Evolutionary conservation across 2,888 invertebrate genomes (phyloP), one percentile per base, ranked within the genome.

Genomic region (Plebejus melissa): DNA sequence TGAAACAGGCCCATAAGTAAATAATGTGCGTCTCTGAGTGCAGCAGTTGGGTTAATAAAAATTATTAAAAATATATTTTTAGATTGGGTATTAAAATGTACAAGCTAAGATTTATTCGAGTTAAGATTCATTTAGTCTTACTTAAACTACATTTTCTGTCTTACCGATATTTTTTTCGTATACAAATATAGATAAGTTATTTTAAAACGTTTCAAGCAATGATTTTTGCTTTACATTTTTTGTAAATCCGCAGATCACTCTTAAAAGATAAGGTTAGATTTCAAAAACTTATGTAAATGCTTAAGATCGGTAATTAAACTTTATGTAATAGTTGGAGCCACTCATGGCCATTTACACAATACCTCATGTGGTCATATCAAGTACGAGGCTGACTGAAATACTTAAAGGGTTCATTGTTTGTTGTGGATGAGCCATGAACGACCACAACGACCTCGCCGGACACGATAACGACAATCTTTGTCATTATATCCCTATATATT

Each of bases 391-490:
- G 79, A 79, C 78, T 22, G 22, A 78, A 76, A 72, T 76, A 75
- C 69, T 74, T 71, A 75, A 74, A 76, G 41, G 76, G 75, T 76
- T 78, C 76, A 79, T 80, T 80, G 80, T 81, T 72, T 74, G 77
- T 74, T 69, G 74, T 46, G 76, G 75, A 77, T 76, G 75, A 57
- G 46, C 69, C 65, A 57, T 70, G 76, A 75, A 58, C 71, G 74
- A 77, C 77, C 78, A 71, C 78, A 74, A 75, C 50, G 38, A 46
- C 69, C 50, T 75, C 65, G 38, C 22, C 74, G 71, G 72, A 74
- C 76, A 76, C 74, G 76, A 74, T 75, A 72, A 70, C 70, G 41
- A 38, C 41, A 41, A 38, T 70, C 70, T 22, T 70, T 41, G 70
- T 70, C 38, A 16, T 38, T 16, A 70, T n/a, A 70, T 22, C n/a